A percentile compares a stretch with the other conserved stretches of the same genome.
These are phyloP conservation scores for Sternotherus odoratus DNA, from an alignment of 2,797 vertebrate species.

Conservation along the genomic window DNA sequence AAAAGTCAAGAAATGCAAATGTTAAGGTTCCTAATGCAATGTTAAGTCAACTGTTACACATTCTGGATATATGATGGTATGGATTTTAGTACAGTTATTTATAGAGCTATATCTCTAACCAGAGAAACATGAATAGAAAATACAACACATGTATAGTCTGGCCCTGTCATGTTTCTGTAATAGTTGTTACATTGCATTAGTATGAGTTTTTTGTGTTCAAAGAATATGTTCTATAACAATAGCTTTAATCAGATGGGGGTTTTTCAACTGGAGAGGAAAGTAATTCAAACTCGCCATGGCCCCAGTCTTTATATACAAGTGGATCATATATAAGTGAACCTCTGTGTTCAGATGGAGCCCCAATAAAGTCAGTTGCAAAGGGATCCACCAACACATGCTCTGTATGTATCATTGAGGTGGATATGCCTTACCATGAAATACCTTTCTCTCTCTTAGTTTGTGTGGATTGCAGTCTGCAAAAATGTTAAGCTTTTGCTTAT, in stretches of 20 bases:
- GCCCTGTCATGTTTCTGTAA: not conserved
- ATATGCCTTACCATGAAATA: not conserved
- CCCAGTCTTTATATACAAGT: not conserved
- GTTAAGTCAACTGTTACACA: not conserved
- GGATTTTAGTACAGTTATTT: not conserved
- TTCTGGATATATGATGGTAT: not conserved
- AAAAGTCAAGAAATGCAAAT: not conserved
- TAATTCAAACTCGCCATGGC: not conserved
- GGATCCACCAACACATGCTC: not conserved
- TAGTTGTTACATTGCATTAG: slow-evolving; percentile 10
- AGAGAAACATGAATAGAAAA: not conserved
- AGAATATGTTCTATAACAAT: not conserved
- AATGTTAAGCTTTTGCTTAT: not conserved
- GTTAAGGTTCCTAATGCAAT: slow-evolving; percentile 13
- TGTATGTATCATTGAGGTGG: not conserved
- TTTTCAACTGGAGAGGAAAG: not conserved
- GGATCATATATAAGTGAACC: not conserved
- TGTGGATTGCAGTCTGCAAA: not conserved
- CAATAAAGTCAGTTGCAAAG: slow-evolving; percentile 30
- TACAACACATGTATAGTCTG: not conserved
- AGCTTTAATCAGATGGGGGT: not conserved
- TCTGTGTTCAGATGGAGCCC: not conserved
- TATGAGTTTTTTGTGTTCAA: not conserved
- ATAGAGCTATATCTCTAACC: not conserved
- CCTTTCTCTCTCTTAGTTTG: not conserved